A percentile compares a stretch with the other conserved stretches of the same genome.
Evolutionary conservation across 2,113 vertebrate species (phyloP).

Genomic region (Holacanthus passer): DNA sequence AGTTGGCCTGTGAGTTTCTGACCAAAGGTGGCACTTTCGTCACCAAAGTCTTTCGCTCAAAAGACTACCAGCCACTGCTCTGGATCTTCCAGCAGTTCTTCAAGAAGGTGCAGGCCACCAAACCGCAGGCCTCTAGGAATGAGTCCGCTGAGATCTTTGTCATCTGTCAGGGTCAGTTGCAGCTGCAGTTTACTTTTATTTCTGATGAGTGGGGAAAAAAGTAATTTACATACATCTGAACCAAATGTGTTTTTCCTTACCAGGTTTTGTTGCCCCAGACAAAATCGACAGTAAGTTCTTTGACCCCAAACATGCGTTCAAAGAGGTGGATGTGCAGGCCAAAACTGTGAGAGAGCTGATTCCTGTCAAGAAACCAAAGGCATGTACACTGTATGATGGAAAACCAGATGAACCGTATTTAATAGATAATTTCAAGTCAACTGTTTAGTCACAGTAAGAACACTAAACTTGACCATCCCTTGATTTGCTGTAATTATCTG

Average conservation of each 20-base stretch:
- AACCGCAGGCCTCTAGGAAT: conserved; percentile 95
- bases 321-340: conserved; percentile 93
- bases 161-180: conserved; percentile 92
- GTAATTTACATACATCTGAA: neutral
- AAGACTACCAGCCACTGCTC: conserved; percentile 95
- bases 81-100: conserved; percentile 99
- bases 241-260: neutral
- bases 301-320: conserved; percentile 96
- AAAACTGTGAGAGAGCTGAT: conserved; percentile 93
- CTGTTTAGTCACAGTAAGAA: neutral
- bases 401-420: neutral
- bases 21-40: conserved; percentile 94
- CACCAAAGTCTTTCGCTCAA: conserved; percentile 97
- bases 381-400: conserved; percentile 31
- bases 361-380: conserved; percentile 94
- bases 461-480: neutral
- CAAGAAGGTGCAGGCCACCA: conserved; percentile 94
- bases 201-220: neutral
- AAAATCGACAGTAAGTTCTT: conserved; percentile 98
- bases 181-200: neutral
- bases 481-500: neutral
- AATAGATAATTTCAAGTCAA: neutral
- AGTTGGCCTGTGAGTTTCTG: conserved; percentile 94
- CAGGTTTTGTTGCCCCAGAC: conserved; percentile 94
- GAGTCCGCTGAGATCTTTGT: conserved; percentile 99